Base-by-base conservation (phyloP, 2,797 vertebrate species). In the Sebastes flavidus region DNA sequence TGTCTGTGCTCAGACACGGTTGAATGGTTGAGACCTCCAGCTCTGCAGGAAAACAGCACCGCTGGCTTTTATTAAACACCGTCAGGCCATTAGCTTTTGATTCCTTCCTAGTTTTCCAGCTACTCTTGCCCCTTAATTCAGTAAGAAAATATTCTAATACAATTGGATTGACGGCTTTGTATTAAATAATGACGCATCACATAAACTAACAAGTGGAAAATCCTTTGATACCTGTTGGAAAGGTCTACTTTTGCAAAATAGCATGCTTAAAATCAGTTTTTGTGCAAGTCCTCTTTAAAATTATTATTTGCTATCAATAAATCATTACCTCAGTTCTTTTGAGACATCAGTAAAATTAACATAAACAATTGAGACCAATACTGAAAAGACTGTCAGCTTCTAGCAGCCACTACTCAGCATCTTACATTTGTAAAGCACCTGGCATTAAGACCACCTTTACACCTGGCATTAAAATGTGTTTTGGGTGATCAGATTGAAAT, bases 161-260 rank as follows among this genome's bases (percentile, higher is more conserved):
- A 11, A 56, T 8, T 52, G 12, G 20, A 65, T 36, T 16, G 54
- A 1, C 52, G 4, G 2, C 20, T 46, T 14, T 66, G 20, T 12
- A 55, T 42, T 25, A 24, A 77, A 65, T 32, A 59, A 25, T 36
- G 63, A 72, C 24, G 12, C 20, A 61, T 60, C 20, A 32, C 65
- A 68, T 18, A 60, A 69, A 60, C 12, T 4, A 34, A 75, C 2
- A 62, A 52, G 20, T 49, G 14, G 38, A 20, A 75, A 73, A 30
- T 18, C 11, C 5, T 65, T 27, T 18, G 16, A 20, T 29, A 62
- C 32, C 6, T 18, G 24, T 75, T 70, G 4, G n/a, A 81, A 65
- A 46, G 62, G 20, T 75, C 32, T 9, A 38, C 58, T 61, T 70
- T 75, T 74, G 59, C 61, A 74, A 66, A 77, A 78, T 56, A 66